A percentile compares a stretch with the other conserved stretches of the same genome.
phyloP scores from a whole-genome alignment of 2,113 vertebrate species.

The Corvus moneduloides region DNA sequence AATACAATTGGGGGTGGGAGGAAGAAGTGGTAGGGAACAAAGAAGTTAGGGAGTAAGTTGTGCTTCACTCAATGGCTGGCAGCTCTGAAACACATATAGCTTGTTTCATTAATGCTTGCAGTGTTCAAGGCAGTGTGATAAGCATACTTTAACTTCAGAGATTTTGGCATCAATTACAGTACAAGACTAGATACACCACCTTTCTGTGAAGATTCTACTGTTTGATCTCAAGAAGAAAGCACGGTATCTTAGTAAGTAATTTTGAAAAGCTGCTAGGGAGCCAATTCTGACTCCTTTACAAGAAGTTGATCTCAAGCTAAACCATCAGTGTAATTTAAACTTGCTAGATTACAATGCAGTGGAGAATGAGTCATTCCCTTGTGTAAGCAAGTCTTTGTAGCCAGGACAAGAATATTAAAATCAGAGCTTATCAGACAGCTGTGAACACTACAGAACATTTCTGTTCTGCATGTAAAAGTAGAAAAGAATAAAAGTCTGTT shows the following conservation, averaged over 20 bases:
- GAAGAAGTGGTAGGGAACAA: background rate
- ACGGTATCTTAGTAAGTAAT: background rate
- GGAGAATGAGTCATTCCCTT: constrained; percentile 2
- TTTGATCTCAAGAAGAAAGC: background rate
- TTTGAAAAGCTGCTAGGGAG: background rate
- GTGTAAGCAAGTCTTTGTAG: background rate
- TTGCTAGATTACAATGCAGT: background rate
- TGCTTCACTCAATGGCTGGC: background rate
- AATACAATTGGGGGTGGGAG: rapidly evolving
- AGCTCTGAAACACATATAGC: background rate
- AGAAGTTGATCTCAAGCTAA: background rate
- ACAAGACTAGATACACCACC: background rate
- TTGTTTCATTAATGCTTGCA: background rate
- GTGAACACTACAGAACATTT: background rate
- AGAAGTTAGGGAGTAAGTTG: background rate
- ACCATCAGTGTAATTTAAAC: background rate
- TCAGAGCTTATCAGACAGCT: background rate
- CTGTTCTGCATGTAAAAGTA: background rate
- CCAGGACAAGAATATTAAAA: constrained; percentile 18
- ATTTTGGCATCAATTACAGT: background rate
- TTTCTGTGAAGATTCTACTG: background rate
- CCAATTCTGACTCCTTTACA: background rate
- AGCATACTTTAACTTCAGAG: background rate
- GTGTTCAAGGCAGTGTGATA: background rate
- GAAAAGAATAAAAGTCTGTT: background rate